Conservation (phyloP, 2,888 invertebrate species). For the Leptarthrus brevirostris region DNA sequence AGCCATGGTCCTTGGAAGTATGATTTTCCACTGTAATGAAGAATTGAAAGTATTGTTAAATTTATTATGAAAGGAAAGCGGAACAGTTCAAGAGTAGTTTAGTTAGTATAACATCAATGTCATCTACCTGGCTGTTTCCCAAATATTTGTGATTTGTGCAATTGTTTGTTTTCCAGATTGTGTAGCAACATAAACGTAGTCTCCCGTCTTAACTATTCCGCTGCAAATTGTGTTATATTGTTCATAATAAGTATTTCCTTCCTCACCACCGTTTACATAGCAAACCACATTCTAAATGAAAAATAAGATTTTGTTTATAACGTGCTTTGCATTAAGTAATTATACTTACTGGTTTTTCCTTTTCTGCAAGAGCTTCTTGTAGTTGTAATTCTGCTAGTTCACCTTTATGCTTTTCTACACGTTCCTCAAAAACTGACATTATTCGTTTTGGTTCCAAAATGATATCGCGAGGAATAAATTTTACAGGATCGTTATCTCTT, state of each 20-base stretch:
- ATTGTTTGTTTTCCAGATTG: slow-evolving; percentile 91
- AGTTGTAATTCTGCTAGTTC: slow-evolving; percentile 87
- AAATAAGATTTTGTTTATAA: slow-evolving; percentile 11
- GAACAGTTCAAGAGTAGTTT: too few relatives aligned
- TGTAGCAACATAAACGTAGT: slow-evolving; percentile 94
- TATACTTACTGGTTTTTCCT: slow-evolving; percentile 79
- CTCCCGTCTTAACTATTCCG: slow-evolving; percentile 88
- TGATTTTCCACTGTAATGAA: slow-evolving; percentile 83
- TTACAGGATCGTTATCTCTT: slow-evolving; percentile 73
- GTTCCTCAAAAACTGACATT: slow-evolving; percentile 92
- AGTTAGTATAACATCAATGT: background rate
- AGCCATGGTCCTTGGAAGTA: slow-evolving; percentile 96
- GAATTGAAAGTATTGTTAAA: slow-evolving; percentile 49
- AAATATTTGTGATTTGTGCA: slow-evolving; percentile 93
- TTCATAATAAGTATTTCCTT: slow-evolving; percentile 89
- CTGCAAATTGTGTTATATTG: slow-evolving; percentile 89
- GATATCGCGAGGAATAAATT: slow-evolving; percentile 76
- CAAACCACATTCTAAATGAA: slow-evolving; percentile 80
- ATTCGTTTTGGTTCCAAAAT: slow-evolving; percentile 87
- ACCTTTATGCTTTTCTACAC: slow-evolving; percentile 90
- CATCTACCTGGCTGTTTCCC: slow-evolving; percentile 91
- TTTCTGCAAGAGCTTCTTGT: slow-evolving; percentile 84
- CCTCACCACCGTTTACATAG: slow-evolving; percentile 77
- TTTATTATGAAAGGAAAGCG: too few relatives aligned
- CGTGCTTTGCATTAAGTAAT: background rate